phyloP scores from a whole-genome alignment of 1,140 invertebrate genomes.

The Meloidogyne exigua region DNA sequence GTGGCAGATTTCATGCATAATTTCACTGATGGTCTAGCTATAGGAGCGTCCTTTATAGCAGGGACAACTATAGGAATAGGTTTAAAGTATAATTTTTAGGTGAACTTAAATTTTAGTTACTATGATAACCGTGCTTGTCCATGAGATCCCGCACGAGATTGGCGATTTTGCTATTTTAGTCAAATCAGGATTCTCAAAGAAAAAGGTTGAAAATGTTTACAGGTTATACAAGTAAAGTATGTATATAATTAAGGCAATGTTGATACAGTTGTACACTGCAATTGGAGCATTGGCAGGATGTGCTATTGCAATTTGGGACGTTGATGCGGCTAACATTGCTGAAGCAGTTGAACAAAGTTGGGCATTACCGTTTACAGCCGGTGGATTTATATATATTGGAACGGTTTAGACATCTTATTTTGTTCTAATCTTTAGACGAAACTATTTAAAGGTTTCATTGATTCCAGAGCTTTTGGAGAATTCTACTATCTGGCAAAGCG shows the following conservation, averaged over 20 bases:
- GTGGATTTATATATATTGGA: constrained; percentile 96
- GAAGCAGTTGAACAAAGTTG: constrained; percentile 75
- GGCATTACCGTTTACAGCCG: constrained; percentile 91
- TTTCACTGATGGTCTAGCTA: constrained; percentile 92
- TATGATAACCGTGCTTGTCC: constrained; percentile 86
- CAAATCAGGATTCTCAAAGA: constrained; percentile 83
- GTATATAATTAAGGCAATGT: constrained; percentile 74
- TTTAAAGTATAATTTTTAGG: constrained; percentile 17
- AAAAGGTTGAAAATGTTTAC: constrained; percentile 69
- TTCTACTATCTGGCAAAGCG: constrained; percentile 49
- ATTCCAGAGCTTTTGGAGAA: constrained; percentile 81
- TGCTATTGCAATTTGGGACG: constrained; percentile 49
- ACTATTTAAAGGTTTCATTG: constrained; percentile 70
- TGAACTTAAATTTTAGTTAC: constrained; percentile 71
- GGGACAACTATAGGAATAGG: constrained; percentile 67
- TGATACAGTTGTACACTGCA: constrained; percentile 85
- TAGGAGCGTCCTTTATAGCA: constrained; percentile 88
- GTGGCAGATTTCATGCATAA: constrained; percentile 93
- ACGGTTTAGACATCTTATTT: constrained; percentile 72
- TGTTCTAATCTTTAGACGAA: neutral
- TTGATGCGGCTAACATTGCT: constrained; percentile 54
- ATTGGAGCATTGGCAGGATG: constrained; percentile 76
- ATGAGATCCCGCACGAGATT: constrained; percentile 96
- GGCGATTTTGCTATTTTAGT: constrained; percentile 95
- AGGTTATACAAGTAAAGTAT: neutral